A percentile compares a stretch with the other conserved stretches of the same genome.
Conservation (phyloP, 2,113 vertebrate species). For the Tursiops truncatus region DNA sequence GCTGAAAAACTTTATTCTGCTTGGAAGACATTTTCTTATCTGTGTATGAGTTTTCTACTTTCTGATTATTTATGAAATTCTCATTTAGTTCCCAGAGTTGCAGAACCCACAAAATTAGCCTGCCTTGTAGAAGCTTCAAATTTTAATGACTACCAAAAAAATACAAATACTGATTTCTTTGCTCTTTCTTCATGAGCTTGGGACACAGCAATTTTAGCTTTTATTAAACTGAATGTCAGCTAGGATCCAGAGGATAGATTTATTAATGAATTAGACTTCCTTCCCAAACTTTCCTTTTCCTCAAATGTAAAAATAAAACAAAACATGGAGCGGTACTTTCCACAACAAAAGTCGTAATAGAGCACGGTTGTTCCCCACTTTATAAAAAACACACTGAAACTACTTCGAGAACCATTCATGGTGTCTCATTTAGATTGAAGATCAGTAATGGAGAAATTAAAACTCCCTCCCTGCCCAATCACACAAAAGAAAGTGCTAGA, state of each 20-base stretch:
- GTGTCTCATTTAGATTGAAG: background rate
- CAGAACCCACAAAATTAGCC: constrained; percentile 9
- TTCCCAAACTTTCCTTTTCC: background rate
- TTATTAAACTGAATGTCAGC: constrained; percentile 8
- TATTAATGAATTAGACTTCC: constrained; percentile 14
- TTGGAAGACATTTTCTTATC: background rate
- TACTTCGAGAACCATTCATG: background rate
- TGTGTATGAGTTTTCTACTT: background rate
- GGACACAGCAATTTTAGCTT: background rate
- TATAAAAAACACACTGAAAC: constrained; percentile 28
- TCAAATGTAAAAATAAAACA: constrained; percentile 33
- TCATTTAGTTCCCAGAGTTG: background rate
- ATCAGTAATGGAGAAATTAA: background rate
- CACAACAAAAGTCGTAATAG: constrained; percentile 56
- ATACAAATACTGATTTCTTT: background rate
- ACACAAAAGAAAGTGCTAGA: background rate
- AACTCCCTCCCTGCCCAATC: background rate
- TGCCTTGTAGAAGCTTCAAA: constrained; percentile 3
- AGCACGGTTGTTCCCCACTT: constrained; percentile 47
- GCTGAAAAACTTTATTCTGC: background rate
- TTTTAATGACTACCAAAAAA: constrained; percentile 12
- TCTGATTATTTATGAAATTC: constrained; percentile 24
- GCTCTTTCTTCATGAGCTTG: constrained; percentile 43
- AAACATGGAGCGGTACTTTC: constrained; percentile 56
- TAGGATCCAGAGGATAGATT: background rate